These are phyloP conservation scores for Paedocypris sp. DNA, from an alignment of 2,113 vertebrate species.

Conservation along the genomic window DNA sequence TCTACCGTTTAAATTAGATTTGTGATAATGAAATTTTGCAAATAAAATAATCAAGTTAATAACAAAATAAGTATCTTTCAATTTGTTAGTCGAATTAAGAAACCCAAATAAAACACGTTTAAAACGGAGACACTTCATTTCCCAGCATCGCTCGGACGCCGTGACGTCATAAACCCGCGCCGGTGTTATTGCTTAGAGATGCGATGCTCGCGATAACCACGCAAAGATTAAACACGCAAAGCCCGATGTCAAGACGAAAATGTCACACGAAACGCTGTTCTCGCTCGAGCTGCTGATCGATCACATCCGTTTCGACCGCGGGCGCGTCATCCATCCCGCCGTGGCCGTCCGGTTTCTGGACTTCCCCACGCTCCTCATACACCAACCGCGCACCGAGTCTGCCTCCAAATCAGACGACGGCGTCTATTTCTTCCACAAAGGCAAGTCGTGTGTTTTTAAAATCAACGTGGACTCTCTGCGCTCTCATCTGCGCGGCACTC, in stretches of 20 bases:
- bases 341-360: constrained; percentile 72
- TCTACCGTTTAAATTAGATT: no score
- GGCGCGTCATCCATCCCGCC: constrained; percentile 44
- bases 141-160: background rate
- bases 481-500: constrained; percentile 44
- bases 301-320: constrained; percentile 47
- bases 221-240: no score
- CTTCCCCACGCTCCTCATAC: constrained; percentile 74
- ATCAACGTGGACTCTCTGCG: constrained; percentile 48
- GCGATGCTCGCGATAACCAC: background rate
- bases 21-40: no score
- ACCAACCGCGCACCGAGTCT: constrained; percentile 33
- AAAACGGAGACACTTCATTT: background rate
- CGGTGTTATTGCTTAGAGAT: constrained; percentile 1
- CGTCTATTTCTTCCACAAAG: constrained; percentile 53
- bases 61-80: no score
- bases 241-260: background rate
- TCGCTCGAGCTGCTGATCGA: constrained; percentile 75
- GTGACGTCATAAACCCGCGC: background rate
- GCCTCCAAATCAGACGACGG: background rate
- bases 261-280: constrained; percentile 57
- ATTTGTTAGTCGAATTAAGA: no score
- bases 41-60: no score
- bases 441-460: constrained; percentile 78
- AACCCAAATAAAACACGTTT: no score